Base-by-base conservation (phyloP, 1,140 invertebrate species). In the Eurosta solidaginis region DNA sequence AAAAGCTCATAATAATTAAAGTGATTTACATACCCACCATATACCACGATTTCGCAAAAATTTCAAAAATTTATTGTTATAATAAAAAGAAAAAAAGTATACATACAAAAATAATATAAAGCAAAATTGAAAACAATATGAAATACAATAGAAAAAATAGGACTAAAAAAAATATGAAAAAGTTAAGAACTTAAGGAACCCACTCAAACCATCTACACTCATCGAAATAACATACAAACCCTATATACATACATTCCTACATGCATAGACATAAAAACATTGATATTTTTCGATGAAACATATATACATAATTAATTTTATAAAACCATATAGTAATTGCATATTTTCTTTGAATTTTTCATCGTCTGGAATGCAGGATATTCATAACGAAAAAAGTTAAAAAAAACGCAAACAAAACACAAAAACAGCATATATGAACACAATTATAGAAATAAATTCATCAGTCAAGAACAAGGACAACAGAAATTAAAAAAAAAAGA, bases 341-440 rank as follows among this genome's bases (percentile, higher is more conserved):
- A n/a, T 52, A 76, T 52, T 76, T 76, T 76, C 36, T 49, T 76
- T 76, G 20, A 27, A 52, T 20, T 68, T 52, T 76, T 50, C 44
- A 20, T 54, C 29, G 50, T 54, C 22, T 25, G 50, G n/a, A 54
- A 9, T n/a, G n/a, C n/a, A n/a, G n/a, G n/a, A n/a, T n/a, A n/a
- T n/a, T n/a, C n/a, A 40, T 9, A 68, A 36, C 33, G 20, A 20
- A 68, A 27, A 68, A 40, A 36, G n/a, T 40, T 25, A 9, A 54
- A 54, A 20, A 54, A 54, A 20, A 25, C 20, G 27, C 50, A 54
- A 3, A 50, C 20, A 50, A n/a, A n/a, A n/a, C n/a, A n/a, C n/a
- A n/a, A n/a, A n/a, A n/a, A n/a, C n/a, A n/a, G n/a, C n/a, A n/a
- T n/a, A n/a, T n/a, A n/a, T n/a, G n/a, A n/a, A n/a, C n/a, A n/a